Evolutionary conservation across 2,113 vertebrate species (phyloP).

Genomic region (Sitta europaea): DNA sequence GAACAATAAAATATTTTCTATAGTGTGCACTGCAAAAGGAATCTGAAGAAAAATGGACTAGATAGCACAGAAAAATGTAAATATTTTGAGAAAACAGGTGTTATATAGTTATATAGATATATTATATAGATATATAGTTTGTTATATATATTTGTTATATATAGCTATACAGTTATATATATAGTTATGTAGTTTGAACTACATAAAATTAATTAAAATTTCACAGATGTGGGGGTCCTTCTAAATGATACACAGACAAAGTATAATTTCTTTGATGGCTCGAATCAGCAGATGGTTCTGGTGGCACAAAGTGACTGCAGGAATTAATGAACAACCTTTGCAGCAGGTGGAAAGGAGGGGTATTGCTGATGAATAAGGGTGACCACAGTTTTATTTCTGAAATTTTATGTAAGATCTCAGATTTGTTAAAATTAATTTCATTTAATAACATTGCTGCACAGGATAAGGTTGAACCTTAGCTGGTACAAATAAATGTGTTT

Average conservation of each 20-base stretch:
- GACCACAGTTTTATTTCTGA: not conserved
- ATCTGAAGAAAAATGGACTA: not conserved
- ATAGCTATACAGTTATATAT: too few relatives aligned
- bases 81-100: rapidly evolving
- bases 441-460: not conserved
- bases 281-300: not conserved
- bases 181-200: not conserved
- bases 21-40: not conserved
- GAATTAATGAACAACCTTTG: not conserved
- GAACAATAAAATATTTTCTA: not conserved
- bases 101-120: too few relatives aligned
- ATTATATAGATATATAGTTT: too few relatives aligned
- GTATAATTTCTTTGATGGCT: not conserved
- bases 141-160: too few relatives aligned
- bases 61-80: not conserved
- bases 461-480: not conserved
- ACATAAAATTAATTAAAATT: not conserved
- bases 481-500: not conserved
- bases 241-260: not conserved
- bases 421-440: not conserved
- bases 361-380: not conserved
- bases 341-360: not conserved
- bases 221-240: not conserved
- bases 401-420: not conserved
- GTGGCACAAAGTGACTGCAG: not conserved